Conservation (phyloP, 2,113 vertebrate species). For the Seriola aureovittata region DNA sequence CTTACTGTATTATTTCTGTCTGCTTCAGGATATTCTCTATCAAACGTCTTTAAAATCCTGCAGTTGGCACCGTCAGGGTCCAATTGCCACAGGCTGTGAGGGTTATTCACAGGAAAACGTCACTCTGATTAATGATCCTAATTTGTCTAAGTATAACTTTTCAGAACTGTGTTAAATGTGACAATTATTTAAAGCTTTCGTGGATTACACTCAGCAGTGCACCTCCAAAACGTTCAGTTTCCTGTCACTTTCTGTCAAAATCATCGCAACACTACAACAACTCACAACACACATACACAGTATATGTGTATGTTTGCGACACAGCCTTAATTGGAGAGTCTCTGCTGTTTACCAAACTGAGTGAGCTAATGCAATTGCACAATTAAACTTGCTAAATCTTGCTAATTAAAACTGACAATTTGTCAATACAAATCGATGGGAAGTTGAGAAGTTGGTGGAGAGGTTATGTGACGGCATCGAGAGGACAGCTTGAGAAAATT, state of each 20-base stretch:
- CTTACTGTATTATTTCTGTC: neutral
- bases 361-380: conserved; percentile 60
- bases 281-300: neutral
- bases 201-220: conserved; percentile 1
- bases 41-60: conserved; percentile 5
- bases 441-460: conserved; percentile 43
- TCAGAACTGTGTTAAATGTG: conserved; percentile 31
- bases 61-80: conserved; percentile 1
- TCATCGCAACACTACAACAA: neutral
- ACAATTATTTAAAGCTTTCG: conserved; percentile 43
- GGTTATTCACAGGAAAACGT: conserved; percentile 9
- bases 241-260: neutral
- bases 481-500: conserved; percentile 1
- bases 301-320: neutral
- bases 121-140: conserved; percentile 39
- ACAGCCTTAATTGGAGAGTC: conserved; percentile 59
- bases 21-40: conserved; percentile 6
- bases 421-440: conserved; percentile 65
- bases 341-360: conserved; percentile 57
- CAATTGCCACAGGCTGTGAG: neutral
- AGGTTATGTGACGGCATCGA: conserved; percentile 25
- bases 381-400: conserved; percentile 74
- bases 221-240: rapidly evolving
- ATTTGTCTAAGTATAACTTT: conserved; percentile 40
- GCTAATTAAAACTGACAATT: conserved; percentile 74